A percentile compares a stretch with the other conserved stretches of the same genome.
These are phyloP conservation scores for Hippocampus comes DNA, from an alignment of 2,113 vertebrate genomes.

Conservation along the genomic window DNA sequence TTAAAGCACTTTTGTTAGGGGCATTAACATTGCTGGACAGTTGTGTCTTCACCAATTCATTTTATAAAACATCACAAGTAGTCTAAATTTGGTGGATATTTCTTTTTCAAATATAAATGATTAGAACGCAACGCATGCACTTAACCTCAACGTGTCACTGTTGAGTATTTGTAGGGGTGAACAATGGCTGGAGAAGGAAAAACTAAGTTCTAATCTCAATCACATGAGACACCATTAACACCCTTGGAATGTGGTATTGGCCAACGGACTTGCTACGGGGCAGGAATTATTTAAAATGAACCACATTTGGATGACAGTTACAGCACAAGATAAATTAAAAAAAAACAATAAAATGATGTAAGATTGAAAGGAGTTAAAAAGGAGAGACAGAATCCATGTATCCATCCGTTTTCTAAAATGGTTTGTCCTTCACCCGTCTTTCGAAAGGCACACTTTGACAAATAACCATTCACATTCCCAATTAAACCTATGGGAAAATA, in stretches of 20 bases:
- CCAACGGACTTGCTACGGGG: background rate
- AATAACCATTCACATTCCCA: no score
- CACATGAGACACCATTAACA: constrained; percentile 41
- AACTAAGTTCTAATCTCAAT: constrained; percentile 41
- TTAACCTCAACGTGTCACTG: background rate
- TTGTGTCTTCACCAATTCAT: constrained; percentile 2
- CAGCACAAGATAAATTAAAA: background rate
- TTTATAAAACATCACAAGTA: background rate
- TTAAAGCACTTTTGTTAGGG: constrained; percentile 35
- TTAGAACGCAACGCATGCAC: background rate
- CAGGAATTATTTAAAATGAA: background rate
- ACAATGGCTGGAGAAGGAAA: constrained; percentile 12
- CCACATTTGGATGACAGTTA: background rate
- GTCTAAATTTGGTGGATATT: background rate
- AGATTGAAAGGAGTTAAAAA: no score
- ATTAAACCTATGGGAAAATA: no score
- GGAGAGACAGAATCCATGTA: no score
- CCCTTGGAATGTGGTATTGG: constrained; percentile 40
- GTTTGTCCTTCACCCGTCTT: no score
- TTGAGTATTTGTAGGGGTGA: background rate
- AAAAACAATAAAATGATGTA: no score
- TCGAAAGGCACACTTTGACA: no score
- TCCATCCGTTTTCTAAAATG: no score
- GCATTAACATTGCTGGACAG: constrained; percentile 2
- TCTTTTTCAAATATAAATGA: background rate